Base-by-base conservation (phyloP, 1,140 invertebrate species). In the Nephila pilipes region DNA sequence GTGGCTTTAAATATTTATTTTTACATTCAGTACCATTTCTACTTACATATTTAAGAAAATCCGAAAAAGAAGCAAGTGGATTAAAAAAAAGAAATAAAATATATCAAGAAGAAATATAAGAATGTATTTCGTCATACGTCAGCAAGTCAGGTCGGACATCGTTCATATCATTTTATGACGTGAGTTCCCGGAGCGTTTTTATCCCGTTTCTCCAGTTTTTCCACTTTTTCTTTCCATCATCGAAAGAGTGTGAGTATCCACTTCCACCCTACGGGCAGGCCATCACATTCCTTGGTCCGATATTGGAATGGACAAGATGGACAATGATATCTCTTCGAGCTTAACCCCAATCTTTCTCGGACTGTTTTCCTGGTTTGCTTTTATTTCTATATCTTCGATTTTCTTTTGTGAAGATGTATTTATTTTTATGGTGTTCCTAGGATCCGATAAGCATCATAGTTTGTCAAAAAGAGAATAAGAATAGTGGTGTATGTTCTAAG, bases 271-370 rank as follows among this genome's bases (percentile, higher is more conserved):
- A n/a, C 22, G 81, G 69, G 29, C 85, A 90, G 16, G 32, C 79
- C 46, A 54, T 90, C 88, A 58, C 88, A 90, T 90, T 79, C 69
- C 55, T 90, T 18, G 3, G n/a, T 25, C n/a, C 36, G 88, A 90
- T 90, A 90, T 90, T 90, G 63, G 46, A 80, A 58, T 57, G 88
- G 88, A 90, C 88, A 90, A 80, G 88, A 79, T 80, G 88, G 75
- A 80, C 88, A 90, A 90, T 90, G 88, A 90, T 90, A 90, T 80
- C 88, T 83, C 81, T 80, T 20, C 32, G 38, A 80, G 75, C 88
- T 90, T 90, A 90, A 90, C 65, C 88, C 88, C 88, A 58, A 90
- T 80, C 46, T 90, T 58, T 90, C 85, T 16, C 2, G 10, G 29
- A 32, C 32, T 32, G 16, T 75, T 32, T 75, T 87, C 46, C 60